Conservation (phyloP, 2,797 vertebrate genomes). For the Spizella passerina region DNA sequence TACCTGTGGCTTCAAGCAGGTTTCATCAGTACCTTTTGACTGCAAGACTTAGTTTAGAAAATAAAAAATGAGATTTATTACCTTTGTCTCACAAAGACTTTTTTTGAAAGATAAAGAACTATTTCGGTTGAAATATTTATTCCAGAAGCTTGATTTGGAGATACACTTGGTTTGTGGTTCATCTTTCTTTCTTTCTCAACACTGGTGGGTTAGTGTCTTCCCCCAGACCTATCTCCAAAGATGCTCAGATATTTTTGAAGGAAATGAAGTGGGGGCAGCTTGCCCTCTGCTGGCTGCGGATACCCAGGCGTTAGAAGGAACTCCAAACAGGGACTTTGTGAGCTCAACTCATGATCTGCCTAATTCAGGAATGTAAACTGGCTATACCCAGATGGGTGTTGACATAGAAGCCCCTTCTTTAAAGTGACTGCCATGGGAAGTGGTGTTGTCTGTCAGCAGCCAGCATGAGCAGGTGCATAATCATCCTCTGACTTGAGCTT, state of each 20-base stretch:
- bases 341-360: background rate
- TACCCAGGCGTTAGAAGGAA: rapidly evolving
- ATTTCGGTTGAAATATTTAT: background rate
- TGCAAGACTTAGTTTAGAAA: background rate
- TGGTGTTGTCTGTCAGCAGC: background rate
- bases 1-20: background rate
- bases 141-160: background rate
- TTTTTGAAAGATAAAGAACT: background rate
- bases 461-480: rapidly evolving
- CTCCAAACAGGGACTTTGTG: background rate
- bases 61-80: background rate
- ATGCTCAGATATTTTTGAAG: background rate
- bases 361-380: background rate
- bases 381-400: background rate
- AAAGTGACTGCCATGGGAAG: background rate
- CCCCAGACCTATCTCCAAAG: background rate
- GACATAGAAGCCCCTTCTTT: background rate
- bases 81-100: background rate
- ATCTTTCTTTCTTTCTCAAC: background rate
- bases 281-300: conserved; percentile 45
- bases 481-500: background rate
- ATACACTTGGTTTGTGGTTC: background rate
- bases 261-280: background rate
- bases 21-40: background rate
- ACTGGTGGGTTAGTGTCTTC: background rate